Conservation (phyloP, 30 jellyfish, hydroid and myxozoan species). For the Mastigias papua region DNA sequence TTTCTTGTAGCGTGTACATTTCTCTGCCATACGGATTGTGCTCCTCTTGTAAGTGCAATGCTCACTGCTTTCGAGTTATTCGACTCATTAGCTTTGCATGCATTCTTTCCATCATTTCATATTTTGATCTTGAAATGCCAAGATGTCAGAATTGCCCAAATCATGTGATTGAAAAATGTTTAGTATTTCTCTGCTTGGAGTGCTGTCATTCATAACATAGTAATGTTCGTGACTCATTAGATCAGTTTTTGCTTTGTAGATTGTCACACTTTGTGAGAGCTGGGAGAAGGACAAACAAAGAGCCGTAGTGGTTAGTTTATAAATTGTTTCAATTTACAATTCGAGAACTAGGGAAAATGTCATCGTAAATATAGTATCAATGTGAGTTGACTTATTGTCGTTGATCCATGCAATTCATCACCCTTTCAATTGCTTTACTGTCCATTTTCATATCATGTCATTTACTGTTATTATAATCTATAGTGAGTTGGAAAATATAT, state of each 20-base stretch:
- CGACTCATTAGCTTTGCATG: too few relatives aligned
- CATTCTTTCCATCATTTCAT: too few relatives aligned
- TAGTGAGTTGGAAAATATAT: too few relatives aligned
- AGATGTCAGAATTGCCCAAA: too few relatives aligned
- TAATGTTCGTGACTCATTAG: not conserved
- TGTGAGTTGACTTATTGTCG: too few relatives aligned
- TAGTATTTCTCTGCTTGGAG: not conserved
- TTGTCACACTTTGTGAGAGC: conserved; percentile 69
- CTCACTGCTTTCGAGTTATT: not conserved
- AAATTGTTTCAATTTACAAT: not conserved
- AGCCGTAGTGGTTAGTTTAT: conserved; percentile 37
- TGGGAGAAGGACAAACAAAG: conserved; percentile 60
- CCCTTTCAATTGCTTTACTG: not conserved
- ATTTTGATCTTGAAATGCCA: too few relatives aligned
- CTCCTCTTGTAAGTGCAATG: conserved; percentile 73
- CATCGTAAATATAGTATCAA: too few relatives aligned
- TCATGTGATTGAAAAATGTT: too few relatives aligned
- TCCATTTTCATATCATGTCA: too few relatives aligned
- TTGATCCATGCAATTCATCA: not conserved
- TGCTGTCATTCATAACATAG: not conserved
- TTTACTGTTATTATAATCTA: too few relatives aligned
- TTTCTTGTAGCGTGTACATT: conserved; percentile 77
- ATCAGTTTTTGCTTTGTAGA: conserved; percentile 2
- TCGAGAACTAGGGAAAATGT: not conserved
- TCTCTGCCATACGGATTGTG: conserved; percentile 87